Evolutionary conservation across 2,113 vertebrate genomes (phyloP).

Genomic region (Megaleporinus macrocephalus): DNA sequence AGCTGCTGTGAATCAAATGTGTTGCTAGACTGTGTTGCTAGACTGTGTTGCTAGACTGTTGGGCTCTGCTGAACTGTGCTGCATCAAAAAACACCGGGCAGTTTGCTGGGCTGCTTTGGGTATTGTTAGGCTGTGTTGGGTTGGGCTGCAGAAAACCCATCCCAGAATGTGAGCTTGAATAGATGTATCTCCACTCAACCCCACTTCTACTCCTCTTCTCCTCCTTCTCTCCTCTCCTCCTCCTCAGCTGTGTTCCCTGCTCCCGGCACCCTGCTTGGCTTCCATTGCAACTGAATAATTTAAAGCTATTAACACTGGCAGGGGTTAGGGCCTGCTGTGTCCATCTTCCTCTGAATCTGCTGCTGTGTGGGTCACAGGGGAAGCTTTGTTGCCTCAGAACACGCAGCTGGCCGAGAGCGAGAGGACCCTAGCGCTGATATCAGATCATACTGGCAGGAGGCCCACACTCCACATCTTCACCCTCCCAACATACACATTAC

Average conservation of each 20-base stretch:
- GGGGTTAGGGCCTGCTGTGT: slow-evolving; percentile 50
- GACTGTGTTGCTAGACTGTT: background rate
- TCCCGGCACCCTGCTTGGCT: slow-evolving; percentile 58
- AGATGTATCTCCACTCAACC: background rate
- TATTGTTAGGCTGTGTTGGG: no score
- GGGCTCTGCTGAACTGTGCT: no score
- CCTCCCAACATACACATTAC: background rate
- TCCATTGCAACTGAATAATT: slow-evolving; percentile 73
- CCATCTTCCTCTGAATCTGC: slow-evolving; percentile 54
- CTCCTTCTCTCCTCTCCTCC: background rate
- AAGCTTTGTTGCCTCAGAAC: slow-evolving; percentile 43
- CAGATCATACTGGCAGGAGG: slow-evolving; percentile 15
- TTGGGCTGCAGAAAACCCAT: background rate
- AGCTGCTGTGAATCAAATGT: no score
- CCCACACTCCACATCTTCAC: slow-evolving; percentile 23
- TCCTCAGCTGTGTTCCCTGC: slow-evolving; percentile 37
- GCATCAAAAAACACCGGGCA: no score
- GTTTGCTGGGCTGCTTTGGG: no score
- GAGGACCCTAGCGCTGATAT: slow-evolving; percentile 39
- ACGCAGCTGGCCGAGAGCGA: slow-evolving; percentile 37
- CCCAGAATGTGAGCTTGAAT: background rate
- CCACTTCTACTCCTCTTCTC: background rate
- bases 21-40: no score
- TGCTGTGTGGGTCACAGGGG: slow-evolving; percentile 51
- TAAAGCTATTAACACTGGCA: slow-evolving; percentile 69